Evolutionary conservation across 2,113 vertebrate species (phyloP), one percentile per base, ranked within the genome.

Genomic region (Rhynchomys soricoides): DNA sequence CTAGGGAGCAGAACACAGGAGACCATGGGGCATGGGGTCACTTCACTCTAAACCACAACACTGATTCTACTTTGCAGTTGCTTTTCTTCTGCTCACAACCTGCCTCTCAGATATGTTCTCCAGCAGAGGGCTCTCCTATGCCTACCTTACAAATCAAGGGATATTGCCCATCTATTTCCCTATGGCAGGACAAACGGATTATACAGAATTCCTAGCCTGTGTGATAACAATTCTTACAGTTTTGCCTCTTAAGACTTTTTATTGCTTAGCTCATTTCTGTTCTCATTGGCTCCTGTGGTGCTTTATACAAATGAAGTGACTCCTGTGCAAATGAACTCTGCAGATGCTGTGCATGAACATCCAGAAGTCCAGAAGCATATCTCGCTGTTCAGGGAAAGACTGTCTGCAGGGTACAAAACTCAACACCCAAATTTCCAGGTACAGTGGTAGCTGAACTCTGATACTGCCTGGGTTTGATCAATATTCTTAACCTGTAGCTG

Each of bases 251-350:
- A 29, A 93, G 43, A 94, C 81, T 82, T 89, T 82, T n/a, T 89
- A 91, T 75, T 89, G 83, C 78, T 62, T 95, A 83, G 95, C 48
- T 89, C 83, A 68, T 79, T 79, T 96, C 83, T 83, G 40, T 93
- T 91, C 74, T 75, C 87, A 79, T 95, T 97, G 91, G 87, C 66
- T 94, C 89, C 78, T 90, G 92, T 16, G 78, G 59, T 75, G 93
- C 92, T 97, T 89, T 50, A 93, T 91, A 82, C 95, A 97, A 96
- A 97, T 94, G 6, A 31, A 78, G 83, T 26, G 45, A 96, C 92
- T 97, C 94, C 95, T 96, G 74, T 93, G 95, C 59, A 95, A 94
- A 94, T 57, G 34, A 37, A 70, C 90, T 79, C 50, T 50, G 81
- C 70, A 86, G 48, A 92, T 70, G 83, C 55, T 16, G 0, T 89